phyloP scores from a whole-genome alignment of 1,140 invertebrate species.

The Aethina tumida region DNA sequence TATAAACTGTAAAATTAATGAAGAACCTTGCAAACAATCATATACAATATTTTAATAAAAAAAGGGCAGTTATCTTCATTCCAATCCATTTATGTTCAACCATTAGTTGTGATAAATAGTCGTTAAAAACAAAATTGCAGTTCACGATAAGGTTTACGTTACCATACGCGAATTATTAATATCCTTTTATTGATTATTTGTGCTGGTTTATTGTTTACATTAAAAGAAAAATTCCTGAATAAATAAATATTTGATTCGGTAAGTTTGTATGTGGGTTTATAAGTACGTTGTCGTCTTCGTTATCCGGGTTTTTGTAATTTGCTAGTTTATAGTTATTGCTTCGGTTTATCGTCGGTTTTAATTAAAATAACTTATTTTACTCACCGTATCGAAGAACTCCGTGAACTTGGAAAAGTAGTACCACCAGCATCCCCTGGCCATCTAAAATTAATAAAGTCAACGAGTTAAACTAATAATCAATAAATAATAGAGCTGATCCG shows the following conservation, averaged over 20 bases:
- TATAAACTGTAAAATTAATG: too few relatives aligned
- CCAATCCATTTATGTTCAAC: too few relatives aligned
- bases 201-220: too few relatives aligned
- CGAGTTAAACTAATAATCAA: not conserved
- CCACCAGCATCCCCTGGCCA: slow-evolving; percentile 90
- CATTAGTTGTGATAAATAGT: too few relatives aligned
- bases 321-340: not conserved
- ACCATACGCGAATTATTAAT: too few relatives aligned
- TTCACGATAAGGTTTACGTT: too few relatives aligned
- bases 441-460: slow-evolving; percentile 62
- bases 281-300: not conserved
- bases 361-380: slow-evolving; percentile 35
- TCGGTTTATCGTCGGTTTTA: not conserved
- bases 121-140: too few relatives aligned
- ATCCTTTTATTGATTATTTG: too few relatives aligned
- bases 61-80: too few relatives aligned
- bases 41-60: too few relatives aligned
- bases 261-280: not conserved
- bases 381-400: slow-evolving; percentile 94
- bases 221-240: not conserved
- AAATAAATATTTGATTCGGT: not conserved
- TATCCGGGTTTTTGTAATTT: not conserved
- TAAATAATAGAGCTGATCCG: too few relatives aligned
- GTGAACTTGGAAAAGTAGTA: slow-evolving; percentile 94
- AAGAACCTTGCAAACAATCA: too few relatives aligned